Evolutionary conservation across 1,140 invertebrate species (phyloP).

Genomic region (Andricus grossulariae): DNA sequence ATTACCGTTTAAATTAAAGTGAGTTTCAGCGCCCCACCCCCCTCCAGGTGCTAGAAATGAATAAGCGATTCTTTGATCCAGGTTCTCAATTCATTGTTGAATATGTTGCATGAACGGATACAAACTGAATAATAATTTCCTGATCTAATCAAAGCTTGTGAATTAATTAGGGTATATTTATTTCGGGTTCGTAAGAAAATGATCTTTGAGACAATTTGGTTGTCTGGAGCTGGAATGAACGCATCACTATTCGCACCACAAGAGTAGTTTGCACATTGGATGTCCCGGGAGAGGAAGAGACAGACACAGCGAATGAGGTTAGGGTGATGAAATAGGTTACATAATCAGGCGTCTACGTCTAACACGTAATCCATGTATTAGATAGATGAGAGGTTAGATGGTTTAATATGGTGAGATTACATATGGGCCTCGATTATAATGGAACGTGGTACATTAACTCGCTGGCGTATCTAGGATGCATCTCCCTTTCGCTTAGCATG

Average conservation of each 20-base stretch:
- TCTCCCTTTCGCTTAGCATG: slow-evolving; percentile 13
- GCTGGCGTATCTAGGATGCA: slow-evolving; percentile 24
- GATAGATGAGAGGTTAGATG: slow-evolving; percentile 53
- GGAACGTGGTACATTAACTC: slow-evolving; percentile 41
- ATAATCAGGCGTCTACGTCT: slow-evolving; percentile 59
- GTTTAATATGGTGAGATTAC: slow-evolving; percentile 52
- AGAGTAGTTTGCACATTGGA: slow-evolving; percentile 4
- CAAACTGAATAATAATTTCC: too few relatives aligned
- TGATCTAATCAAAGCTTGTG: too few relatives aligned
- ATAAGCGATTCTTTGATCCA: too few relatives aligned
- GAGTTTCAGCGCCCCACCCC: too few relatives aligned
- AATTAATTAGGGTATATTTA: too few relatives aligned
- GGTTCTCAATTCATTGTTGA: too few relatives aligned
- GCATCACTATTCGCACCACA: slow-evolving; percentile 16
- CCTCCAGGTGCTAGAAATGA: too few relatives aligned
- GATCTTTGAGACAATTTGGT: not conserved
- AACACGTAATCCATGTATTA: slow-evolving; percentile 51
- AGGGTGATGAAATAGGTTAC: slow-evolving; percentile 55
- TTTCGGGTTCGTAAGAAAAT: not conserved
- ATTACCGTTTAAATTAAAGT: too few relatives aligned
- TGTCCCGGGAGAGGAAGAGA: slow-evolving; percentile 17
- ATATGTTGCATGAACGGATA: too few relatives aligned
- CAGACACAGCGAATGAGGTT: slow-evolving; percentile 37
- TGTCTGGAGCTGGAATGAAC: not conserved
- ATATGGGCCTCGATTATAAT: slow-evolving; percentile 59